Evolutionary conservation across 92 coral and sea anemone species (phyloP).

Genomic region (Zoanthus sociatus): DNA sequence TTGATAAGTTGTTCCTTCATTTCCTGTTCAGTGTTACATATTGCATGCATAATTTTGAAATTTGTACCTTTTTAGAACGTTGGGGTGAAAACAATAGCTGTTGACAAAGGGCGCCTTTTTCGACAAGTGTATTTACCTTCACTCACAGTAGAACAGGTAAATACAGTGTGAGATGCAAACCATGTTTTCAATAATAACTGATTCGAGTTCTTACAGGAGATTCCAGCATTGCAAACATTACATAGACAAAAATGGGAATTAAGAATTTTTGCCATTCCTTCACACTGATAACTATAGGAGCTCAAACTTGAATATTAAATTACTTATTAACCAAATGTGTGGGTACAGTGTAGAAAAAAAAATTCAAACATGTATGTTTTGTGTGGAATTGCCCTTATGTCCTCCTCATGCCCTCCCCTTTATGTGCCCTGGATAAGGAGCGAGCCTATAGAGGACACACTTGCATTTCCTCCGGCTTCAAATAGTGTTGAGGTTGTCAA

Average conservation of each 20-base stretch:
- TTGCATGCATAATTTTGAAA: constrained; percentile 4
- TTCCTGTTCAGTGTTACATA: constrained; percentile 6
- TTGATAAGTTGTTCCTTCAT: constrained; percentile 12
- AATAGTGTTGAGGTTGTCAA: neutral
- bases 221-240: neutral
- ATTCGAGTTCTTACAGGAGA: neutral
- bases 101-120: constrained; percentile 15
- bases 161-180: constrained; percentile 5
- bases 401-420: neutral
- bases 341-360: constrained; percentile 10
- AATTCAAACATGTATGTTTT: neutral
- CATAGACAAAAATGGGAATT: constrained; percentile 8
- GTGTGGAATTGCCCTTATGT: constrained; percentile 4
- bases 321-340: too few species aligned
- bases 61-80: constrained; percentile 10
- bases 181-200: constrained; percentile 15
- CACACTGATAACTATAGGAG: constrained; percentile 11
- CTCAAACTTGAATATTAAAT: neutral
- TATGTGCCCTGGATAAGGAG: constrained; percentile 16
- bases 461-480: neutral
- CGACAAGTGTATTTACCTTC: constrained; percentile 11
- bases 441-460: neutral
- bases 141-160: constrained; percentile 10
- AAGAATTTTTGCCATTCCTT: neutral
- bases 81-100: constrained; percentile 1